Evolutionary conservation across 1,140 invertebrate genomes (phyloP).

Genomic region (Drosophila sechellia): DNA sequence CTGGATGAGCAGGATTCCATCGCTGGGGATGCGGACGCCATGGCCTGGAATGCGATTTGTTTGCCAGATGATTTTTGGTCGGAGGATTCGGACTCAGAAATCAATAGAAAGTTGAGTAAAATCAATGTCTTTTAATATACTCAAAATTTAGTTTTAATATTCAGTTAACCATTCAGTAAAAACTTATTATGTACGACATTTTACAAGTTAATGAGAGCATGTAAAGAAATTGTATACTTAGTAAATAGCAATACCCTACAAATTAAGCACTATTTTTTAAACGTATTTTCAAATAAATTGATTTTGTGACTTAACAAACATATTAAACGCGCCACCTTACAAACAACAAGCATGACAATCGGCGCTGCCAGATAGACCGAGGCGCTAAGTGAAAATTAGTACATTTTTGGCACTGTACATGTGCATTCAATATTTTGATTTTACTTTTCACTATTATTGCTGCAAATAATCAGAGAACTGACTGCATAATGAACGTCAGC

Average conservation of each 20-base stretch:
- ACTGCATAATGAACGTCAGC: constrained; percentile 52
- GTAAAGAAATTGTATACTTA: no score
- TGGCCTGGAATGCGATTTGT: constrained; percentile 3
- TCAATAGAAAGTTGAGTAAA: no score
- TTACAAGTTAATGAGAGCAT: no score
- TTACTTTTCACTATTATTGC: constrained; percentile 9
- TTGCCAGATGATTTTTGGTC: constrained; percentile 12
- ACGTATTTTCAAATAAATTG: background rate
- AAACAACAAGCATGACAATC: background rate
- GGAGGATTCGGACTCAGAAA: background rate
- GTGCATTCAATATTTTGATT: constrained; percentile 32
- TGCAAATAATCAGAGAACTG: no score
- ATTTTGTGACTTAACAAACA: background rate
- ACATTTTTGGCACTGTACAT: constrained; percentile 22
- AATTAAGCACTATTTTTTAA: background rate
- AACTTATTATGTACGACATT: no score
- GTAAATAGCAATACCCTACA: no score
- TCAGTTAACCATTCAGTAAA: no score
- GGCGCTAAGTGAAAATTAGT: constrained; percentile 9
- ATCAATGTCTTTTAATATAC: no score
- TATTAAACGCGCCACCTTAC: background rate
- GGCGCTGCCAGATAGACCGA: constrained; percentile 1
- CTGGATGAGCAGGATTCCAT: background rate
- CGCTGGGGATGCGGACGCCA: background rate
- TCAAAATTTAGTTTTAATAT: background rate